Evolutionary conservation across 2,113 vertebrate species (phyloP).

Genomic region (Mesembrinibis cayennensis): DNA sequence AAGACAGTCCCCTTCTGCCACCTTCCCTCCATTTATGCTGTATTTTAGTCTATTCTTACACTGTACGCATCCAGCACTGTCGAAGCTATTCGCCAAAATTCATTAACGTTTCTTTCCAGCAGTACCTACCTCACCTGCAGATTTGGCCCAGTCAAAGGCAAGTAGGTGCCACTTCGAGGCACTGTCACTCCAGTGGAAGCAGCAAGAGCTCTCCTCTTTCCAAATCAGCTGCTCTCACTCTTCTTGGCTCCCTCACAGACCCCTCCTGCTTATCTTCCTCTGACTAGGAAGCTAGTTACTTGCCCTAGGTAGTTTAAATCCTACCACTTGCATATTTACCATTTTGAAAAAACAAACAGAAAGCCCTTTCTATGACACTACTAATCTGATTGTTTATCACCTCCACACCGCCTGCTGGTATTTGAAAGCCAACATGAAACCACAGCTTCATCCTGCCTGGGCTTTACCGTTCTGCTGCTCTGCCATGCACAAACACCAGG

Average conservation of each 20-base stretch:
- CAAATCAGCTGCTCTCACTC: background rate
- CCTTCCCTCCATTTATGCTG: background rate
- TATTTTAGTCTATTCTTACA: background rate
- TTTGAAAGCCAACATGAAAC: background rate
- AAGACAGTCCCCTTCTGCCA: background rate
- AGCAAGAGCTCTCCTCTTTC: background rate
- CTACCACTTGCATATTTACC: background rate
- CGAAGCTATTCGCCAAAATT: background rate
- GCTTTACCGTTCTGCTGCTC: background rate
- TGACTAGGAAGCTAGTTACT: background rate
- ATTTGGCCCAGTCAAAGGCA: background rate
- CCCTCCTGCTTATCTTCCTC: background rate
- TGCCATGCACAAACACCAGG: background rate
- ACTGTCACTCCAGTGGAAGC: background rate
- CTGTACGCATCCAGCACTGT: background rate
- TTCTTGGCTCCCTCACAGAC: background rate
- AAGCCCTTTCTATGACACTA: background rate
- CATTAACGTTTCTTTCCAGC: background rate
- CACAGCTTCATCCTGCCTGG: background rate
- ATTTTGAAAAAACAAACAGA: background rate
- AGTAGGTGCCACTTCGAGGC: background rate
- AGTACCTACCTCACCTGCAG: background rate
- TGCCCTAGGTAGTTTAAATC: background rate
- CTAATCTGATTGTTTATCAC: background rate
- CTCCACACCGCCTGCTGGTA: background rate